Conservation (phyloP, 2,113 vertebrate species). For the Emydocephalus ijimae region DNA sequence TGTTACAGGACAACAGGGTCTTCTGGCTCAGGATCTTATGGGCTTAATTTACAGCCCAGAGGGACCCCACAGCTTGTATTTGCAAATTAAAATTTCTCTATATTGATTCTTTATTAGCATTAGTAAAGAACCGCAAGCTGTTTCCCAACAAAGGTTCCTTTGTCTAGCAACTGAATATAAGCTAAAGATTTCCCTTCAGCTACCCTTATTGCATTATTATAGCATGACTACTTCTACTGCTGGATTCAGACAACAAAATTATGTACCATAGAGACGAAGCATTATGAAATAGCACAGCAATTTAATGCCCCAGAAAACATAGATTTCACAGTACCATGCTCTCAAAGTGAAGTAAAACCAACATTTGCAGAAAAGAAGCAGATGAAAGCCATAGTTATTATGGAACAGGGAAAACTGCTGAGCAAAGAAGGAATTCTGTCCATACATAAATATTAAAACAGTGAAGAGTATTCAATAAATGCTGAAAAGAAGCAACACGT, state of each 20-base stretch:
- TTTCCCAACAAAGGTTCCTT: conserved; percentile 46
- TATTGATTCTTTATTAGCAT: conserved; percentile 30
- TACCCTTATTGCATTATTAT: conserved; percentile 16
- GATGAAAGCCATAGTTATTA: conserved; percentile 46
- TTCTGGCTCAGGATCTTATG: background rate
- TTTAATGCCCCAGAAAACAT: conserved; percentile 64
- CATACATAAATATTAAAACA: conserved; percentile 56
- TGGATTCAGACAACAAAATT: conserved; percentile 53
- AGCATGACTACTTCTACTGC: conserved; percentile 20
- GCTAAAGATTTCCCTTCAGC: conserved; percentile 7
- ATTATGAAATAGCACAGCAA: conserved; percentile 50
- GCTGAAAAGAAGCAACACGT: background rate
- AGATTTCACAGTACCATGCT: conserved; percentile 56
- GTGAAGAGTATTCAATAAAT: conserved; percentile 24
- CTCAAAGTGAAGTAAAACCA: conserved; percentile 50
- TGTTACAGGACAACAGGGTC: background rate
- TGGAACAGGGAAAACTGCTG: conserved; percentile 47
- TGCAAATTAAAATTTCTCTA: conserved; percentile 29
- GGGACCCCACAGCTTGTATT: background rate
- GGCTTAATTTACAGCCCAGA: conserved; percentile 9
- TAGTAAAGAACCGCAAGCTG: conserved; percentile 16
- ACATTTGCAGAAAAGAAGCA: conserved; percentile 49
- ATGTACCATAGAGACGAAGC: conserved; percentile 37
- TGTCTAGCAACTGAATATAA: background rate
- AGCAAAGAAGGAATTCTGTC: conserved; percentile 52